phyloP scores from a whole-genome alignment of 2,888 invertebrate species.

The Nasonia oneida region DNA sequence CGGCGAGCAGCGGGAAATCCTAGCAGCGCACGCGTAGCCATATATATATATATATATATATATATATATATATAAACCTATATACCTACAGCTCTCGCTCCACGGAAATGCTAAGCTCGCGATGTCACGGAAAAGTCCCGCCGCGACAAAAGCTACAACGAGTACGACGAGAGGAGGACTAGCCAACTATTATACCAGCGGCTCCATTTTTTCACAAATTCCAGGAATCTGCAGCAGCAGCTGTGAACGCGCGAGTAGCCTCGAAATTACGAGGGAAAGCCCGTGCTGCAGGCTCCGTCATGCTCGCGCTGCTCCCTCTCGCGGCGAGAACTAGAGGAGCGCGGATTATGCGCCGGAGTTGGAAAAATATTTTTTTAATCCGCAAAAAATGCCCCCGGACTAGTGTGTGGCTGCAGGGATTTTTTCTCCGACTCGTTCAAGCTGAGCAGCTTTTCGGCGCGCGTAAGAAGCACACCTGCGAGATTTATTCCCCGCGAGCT shows the following conservation, averaged over 20 bases:
- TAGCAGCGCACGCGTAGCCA: background rate
- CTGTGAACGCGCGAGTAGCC: background rate
- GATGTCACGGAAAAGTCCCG: constrained; percentile 38
- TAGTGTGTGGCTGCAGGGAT: too few species aligned
- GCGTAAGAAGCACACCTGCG: constrained; percentile 10
- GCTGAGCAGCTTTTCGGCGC: background rate
- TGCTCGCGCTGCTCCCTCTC: background rate
- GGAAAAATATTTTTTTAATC: constrained; percentile 27
- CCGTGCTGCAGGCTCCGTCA: background rate
- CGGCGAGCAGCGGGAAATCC: constrained; percentile 49
- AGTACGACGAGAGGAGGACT: background rate
- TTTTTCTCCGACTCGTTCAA: background rate
- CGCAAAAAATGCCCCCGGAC: background rate
- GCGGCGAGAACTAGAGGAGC: background rate
- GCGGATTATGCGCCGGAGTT: constrained; percentile 8
- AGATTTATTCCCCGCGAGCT: constrained; percentile 53
- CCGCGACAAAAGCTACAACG: constrained; percentile 33
- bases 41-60: background rate
- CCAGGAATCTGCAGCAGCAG: background rate
- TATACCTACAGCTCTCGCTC: background rate
- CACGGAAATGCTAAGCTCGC: constrained; percentile 57
- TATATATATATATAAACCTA: background rate
- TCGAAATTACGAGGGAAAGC: constrained; percentile 17
- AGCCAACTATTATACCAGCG: constrained; percentile 35
- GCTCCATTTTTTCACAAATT: constrained; percentile 25